These are phyloP conservation scores for Forbesichthys agassizii DNA, from an alignment of 2,113 vertebrate genomes.

Conservation along the genomic window DNA sequence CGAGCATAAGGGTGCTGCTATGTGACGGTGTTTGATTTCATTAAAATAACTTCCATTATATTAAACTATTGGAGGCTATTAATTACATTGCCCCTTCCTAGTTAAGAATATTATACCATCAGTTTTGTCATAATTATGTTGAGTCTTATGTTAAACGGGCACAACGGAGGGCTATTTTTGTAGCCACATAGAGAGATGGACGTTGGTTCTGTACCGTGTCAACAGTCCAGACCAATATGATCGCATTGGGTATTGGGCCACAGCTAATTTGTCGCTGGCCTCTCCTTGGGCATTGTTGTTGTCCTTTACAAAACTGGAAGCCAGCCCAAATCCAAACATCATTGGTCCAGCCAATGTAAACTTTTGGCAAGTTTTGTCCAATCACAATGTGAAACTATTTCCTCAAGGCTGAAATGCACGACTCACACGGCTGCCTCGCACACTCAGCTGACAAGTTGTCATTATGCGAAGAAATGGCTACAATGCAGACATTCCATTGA, in stretches of 20 bases:
- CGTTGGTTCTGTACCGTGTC: constrained; percentile 13
- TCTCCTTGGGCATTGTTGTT: constrained; percentile 63
- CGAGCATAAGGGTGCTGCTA: constrained; percentile 23
- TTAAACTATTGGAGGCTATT: constrained; percentile 13
- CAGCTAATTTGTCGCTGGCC: constrained; percentile 49
- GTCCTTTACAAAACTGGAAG: constrained; percentile 63
- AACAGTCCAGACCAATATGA: not conserved
- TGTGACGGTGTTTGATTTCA: no score
- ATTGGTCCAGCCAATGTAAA: constrained; percentile 60
- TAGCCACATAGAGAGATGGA: constrained; percentile 28
- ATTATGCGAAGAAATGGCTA: no score
- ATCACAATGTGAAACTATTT: constrained; percentile 55
- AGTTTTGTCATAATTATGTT: constrained; percentile 1
- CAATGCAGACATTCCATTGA: no score
- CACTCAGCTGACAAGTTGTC: no score
- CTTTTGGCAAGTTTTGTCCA: constrained; percentile 25
- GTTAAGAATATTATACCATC: constrained; percentile 32
- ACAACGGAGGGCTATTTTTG: not conserved
- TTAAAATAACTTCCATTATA: constrained; percentile 27
- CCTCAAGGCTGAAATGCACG: constrained; percentile 44
- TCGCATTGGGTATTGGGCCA: constrained; percentile 29
- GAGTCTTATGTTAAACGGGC: not conserved
- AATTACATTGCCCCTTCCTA: constrained; percentile 36
- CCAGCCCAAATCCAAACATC: constrained; percentile 57
- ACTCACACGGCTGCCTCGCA: not conserved